These are phyloP conservation scores for Schizopygopsis malacanthus DNA, from an alignment of 2,797 vertebrate genomes.

Conservation along the genomic window DNA sequence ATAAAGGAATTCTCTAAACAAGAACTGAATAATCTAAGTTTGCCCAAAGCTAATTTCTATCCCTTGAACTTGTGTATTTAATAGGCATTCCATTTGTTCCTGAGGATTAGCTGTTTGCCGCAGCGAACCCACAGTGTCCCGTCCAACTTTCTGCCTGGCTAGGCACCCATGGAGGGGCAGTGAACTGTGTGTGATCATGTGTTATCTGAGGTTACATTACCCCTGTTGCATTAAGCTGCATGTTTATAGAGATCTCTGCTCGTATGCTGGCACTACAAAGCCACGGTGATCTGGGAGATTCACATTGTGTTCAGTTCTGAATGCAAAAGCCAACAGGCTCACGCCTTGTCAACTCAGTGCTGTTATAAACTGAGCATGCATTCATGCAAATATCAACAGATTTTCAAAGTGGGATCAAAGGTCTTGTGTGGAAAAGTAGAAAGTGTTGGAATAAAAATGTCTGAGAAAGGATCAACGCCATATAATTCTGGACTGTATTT, in stretches of 20 bases:
- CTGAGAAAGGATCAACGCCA: neutral
- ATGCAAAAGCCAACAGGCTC: conserved; percentile 68
- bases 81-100: conserved; percentile 50
- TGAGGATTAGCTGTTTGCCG: conserved; percentile 40
- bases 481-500: neutral
- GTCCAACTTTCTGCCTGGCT: conserved; percentile 57
- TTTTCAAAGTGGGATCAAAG: conserved; percentile 43
- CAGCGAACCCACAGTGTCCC: conserved; percentile 23
- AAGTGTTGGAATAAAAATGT: neutral
- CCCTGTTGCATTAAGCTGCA: conserved; percentile 61
- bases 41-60: neutral
- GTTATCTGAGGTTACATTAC: conserved; percentile 66
- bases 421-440: neutral
- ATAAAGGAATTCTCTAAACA: neutral
- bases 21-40: neutral
- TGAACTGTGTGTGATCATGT: conserved; percentile 59
- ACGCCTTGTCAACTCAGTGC: conserved; percentile 48
- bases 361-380: conserved; percentile 43
- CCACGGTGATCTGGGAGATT: conserved; percentile 74
- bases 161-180: conserved; percentile 49
- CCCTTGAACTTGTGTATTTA: conserved; percentile 34
- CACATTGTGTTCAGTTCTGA: conserved; percentile 76
- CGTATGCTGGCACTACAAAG: conserved; percentile 68
- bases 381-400: conserved; percentile 65
- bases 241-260: conserved; percentile 66